Evolutionary conservation across 2,797 vertebrate species (phyloP).

Genomic region (Triplophysa yarkandensis): DNA sequence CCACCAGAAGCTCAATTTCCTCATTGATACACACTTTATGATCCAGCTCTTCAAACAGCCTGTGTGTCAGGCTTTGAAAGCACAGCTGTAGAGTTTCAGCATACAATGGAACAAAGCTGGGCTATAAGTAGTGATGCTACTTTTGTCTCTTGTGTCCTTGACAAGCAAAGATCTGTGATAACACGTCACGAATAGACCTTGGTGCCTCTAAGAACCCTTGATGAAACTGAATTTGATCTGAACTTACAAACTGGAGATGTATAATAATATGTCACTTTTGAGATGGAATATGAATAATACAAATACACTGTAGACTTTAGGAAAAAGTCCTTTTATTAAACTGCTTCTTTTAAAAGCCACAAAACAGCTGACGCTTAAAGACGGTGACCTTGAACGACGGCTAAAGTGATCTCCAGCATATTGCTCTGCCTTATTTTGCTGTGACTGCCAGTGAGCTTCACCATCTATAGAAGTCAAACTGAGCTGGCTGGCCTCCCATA

Average conservation of each 20-base stretch:
- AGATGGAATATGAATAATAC: not conserved
- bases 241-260: not conserved
- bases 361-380: slow-evolving; percentile 84
- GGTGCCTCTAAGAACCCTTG: slow-evolving; percentile 2
- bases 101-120: not conserved
- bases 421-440: slow-evolving; percentile 89
- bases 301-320: not conserved
- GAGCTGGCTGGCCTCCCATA: slow-evolving; percentile 78
- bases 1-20: not conserved
- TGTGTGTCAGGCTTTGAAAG: not conserved
- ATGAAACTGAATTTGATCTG: not conserved
- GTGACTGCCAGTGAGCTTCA: slow-evolving; percentile 84
- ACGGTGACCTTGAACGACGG: slow-evolving; percentile 89
- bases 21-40: not conserved
- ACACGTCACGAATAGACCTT: not conserved
- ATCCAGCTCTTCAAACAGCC: not conserved
- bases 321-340: not conserved
- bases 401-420: slow-evolving; percentile 80
- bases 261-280: no score
- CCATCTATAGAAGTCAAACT: slow-evolving; percentile 98
- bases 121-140: not conserved
- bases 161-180: not conserved
- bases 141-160: not conserved
- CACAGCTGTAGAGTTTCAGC: not conserved
- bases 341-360: slow-evolving; percentile 56